phyloP scores from a whole-genome alignment of 1,140 invertebrate species.

The Adelges cooleyi region DNA sequence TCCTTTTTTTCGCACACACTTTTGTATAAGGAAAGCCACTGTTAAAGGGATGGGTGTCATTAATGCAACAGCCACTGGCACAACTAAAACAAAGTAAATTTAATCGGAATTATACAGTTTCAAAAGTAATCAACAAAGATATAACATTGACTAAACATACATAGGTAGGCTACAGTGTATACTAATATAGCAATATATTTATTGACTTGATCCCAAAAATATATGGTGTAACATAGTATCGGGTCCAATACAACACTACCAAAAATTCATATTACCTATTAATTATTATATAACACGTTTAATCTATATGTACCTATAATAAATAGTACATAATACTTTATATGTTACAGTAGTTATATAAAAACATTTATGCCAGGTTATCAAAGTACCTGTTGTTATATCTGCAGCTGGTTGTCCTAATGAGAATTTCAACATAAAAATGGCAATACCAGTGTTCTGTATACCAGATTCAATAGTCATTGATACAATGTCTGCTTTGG shows the following conservation, averaged over 20 bases:
- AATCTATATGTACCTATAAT: not conserved
- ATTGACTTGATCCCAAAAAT: no score
- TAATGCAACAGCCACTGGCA: constrained; percentile 77
- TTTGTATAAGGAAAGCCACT: constrained; percentile 41
- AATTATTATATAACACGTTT: not conserved
- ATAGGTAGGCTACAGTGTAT: not conserved
- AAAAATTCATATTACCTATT: not conserved
- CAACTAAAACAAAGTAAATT: constrained; percentile 44
- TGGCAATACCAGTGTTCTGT: constrained; percentile 88
- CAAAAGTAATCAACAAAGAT: no score
- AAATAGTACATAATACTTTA: constrained; percentile 9
- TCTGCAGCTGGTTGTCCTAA: constrained; percentile 61
- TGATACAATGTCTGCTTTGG: constrained; percentile 57
- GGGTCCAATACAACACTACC: no score
- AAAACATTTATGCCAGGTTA: no score
- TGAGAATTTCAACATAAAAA: constrained; percentile 64
- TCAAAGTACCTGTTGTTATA: constrained; percentile 64
- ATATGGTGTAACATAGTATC: no score
- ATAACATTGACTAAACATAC: not conserved
- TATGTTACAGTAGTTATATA: not conserved
- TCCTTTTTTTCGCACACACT: constrained; percentile 19
- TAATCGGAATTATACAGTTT: not conserved
- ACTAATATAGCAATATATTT: not conserved
- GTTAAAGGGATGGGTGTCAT: constrained; percentile 84
- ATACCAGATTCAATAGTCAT: constrained; percentile 89